These are phyloP conservation scores for Cairina moschata DNA, from an alignment of 2,113 vertebrate species.

Conservation along the genomic window DNA sequence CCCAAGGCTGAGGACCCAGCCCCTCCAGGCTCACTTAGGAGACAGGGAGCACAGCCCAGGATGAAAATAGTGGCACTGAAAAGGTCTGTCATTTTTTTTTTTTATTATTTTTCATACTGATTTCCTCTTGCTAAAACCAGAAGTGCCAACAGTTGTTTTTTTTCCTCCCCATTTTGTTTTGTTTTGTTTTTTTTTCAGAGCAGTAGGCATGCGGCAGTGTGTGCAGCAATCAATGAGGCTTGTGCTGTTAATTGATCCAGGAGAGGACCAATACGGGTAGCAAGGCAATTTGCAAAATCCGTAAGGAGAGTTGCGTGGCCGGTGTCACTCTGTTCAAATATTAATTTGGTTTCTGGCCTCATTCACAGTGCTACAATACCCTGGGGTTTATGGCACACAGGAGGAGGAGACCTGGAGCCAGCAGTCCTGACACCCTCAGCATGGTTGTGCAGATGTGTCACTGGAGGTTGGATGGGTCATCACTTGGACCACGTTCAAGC, in stretches of 20 bases:
- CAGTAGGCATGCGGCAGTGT: rapidly evolving
- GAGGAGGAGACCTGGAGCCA: background rate
- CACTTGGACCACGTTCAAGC: background rate
- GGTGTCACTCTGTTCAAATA: background rate
- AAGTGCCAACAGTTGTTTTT: rapidly evolving
- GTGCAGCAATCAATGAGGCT: background rate
- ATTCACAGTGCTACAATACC: background rate
- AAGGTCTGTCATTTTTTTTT: background rate
- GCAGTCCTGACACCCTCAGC: background rate
- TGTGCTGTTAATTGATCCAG: background rate
- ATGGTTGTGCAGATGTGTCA: background rate
- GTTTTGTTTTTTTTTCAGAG: background rate
- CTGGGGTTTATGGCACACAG: background rate
- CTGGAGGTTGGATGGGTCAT: background rate
- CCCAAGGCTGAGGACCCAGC: background rate
- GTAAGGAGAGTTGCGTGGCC: background rate
- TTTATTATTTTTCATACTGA: background rate
- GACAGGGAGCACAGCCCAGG: background rate
- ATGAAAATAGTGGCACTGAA: background rate
- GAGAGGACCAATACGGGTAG: background rate
- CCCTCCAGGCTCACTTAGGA: background rate
- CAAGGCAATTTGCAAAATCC: background rate
- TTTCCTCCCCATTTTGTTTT: background rate
- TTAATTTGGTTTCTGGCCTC: background rate
- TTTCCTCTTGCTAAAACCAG: background rate